phyloP scores from a whole-genome alignment of 2,113 vertebrate species.

The Lota lota region DNA sequence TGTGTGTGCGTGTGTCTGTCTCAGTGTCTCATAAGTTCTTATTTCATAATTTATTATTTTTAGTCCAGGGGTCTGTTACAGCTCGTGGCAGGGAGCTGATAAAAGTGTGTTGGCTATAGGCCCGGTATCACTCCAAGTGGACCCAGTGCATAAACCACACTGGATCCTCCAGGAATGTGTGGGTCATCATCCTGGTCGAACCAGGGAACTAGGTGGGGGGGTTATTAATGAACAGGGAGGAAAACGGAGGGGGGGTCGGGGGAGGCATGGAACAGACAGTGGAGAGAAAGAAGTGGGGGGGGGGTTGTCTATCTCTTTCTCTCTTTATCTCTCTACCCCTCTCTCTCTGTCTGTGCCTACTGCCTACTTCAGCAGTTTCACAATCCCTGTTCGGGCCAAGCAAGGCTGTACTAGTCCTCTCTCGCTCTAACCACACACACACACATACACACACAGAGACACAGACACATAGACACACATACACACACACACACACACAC shows the following conservation, averaged over 20 bases:
- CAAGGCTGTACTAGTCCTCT: constrained; percentile 54
- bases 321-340: constrained; percentile 10
- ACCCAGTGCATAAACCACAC: no score
- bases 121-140: constrained; percentile 65
- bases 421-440: constrained; percentile 48
- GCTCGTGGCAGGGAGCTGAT: constrained; percentile 70
- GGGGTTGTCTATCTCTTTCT: constrained; percentile 34
- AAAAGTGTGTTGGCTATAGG: constrained; percentile 71
- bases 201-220: constrained; percentile 36
- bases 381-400: constrained; percentile 61
- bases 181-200: constrained; percentile 38
- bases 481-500: neutral
- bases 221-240: constrained; percentile 63
- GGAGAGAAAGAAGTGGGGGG: constrained; percentile 78
- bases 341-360: constrained; percentile 53
- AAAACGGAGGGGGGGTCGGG: constrained; percentile 19
- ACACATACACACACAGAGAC: constrained; percentile 39
- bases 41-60: constrained; percentile 30
- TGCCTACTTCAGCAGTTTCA: constrained; percentile 80
- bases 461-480: neutral
- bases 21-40: constrained; percentile 59
- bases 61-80: constrained; percentile 59
- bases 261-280: constrained; percentile 61
- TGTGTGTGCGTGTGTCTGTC: constrained; percentile 3
- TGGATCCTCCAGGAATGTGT: constrained; percentile 56